Base-by-base conservation (phyloP, 2,888 invertebrate species). In the Aethes cnicana region DNA sequence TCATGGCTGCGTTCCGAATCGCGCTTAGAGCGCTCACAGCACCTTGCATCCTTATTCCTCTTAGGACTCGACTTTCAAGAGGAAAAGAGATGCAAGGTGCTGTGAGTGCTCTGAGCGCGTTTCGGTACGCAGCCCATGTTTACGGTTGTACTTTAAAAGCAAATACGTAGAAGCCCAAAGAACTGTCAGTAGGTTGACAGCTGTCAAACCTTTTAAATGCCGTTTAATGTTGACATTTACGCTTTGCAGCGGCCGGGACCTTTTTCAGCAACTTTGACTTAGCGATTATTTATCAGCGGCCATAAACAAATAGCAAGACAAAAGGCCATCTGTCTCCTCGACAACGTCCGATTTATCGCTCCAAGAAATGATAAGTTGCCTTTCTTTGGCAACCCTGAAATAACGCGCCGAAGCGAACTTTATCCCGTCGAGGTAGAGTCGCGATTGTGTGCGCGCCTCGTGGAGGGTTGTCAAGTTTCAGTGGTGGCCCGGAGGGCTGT, bases 301-400 rank as follows among this genome's bases (percentile, higher is more conserved):
- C 43, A 50, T 50, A 50, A 50, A 50, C 50, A 50, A 50, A 50
- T 50, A 18, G 43, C 36, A 18, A 50, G 44, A 50, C 50, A 47
- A 25, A 43, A 30, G 47, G 21, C 36, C 50, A 50, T 50, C 50
- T 50, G 50, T 50, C 50, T 30, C 50, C 37, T 39, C 47, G 47
- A 39, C 36, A 49, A 37, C 50, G 43, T 50, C 50, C 43, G 43
- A 50, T 43, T 50, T 50, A 50, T 50, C 50, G 50, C 16, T 35
- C 50, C 18, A 18, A 47, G 20, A 42, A 36, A 50, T 50, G 50
- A 50, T 50, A 50, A 50, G 50, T 50, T 50, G 30, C 50, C 21
- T 30, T 39, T 50, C 50, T 50, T 44, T 32, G 43, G 43, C 9
- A 49, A 30, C 50, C 50, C 50, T 50, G 35, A 2, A 11, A 16